Base-by-base conservation (phyloP, 2,888 invertebrate genomes). In the Tridacna gigas region DNA sequence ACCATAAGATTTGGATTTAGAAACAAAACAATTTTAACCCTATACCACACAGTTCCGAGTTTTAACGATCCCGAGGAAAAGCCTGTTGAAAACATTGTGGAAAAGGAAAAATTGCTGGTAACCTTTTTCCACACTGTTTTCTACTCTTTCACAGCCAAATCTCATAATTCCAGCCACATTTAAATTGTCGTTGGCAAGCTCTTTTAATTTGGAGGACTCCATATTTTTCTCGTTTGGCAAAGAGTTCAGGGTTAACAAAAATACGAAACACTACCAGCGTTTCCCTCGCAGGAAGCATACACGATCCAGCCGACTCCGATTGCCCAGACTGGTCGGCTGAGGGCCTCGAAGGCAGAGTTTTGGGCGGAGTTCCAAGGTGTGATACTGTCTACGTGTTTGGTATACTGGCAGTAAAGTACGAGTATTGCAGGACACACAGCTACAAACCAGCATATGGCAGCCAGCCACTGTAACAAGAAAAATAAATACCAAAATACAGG, bases 301-400 rank as follows among this genome's bases (percentile, higher is more conserved):
- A 96, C 95, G 18, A 96, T 94, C 96, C 96, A 96, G 45, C 94
- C 94, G 11, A 96, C 89, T 15, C 95, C 95, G 5, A 95, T 61
- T 0, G 95, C 94, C 96, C 96, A 96, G 22, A 94, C 91, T 13
- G 95, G 95, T 82, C 95, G 91, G 56, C 95, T 94, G 65, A 95
- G 87, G 4, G 95, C 93, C 73, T 95, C 92, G 89, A 95, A 96
- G n/a, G 93, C 86, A 2, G 94, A 91, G 26, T 92, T 88, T n/a
- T 91, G 86, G 12, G 91, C 61, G 0, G 73, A 67, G 7, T 84
- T 81, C 93, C 93, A 93, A 9, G 77, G 75, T 13, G 86, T 63
- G 0, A 93, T 94, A 26, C 84, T 90, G 28, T 90, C 85, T 66
- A 90, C 91, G 75, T 93, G 90, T 63, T 94, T 93, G 5, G 91